Conservation (phyloP, 1,140 invertebrate species). For the Bicyclus anynana region DNA sequence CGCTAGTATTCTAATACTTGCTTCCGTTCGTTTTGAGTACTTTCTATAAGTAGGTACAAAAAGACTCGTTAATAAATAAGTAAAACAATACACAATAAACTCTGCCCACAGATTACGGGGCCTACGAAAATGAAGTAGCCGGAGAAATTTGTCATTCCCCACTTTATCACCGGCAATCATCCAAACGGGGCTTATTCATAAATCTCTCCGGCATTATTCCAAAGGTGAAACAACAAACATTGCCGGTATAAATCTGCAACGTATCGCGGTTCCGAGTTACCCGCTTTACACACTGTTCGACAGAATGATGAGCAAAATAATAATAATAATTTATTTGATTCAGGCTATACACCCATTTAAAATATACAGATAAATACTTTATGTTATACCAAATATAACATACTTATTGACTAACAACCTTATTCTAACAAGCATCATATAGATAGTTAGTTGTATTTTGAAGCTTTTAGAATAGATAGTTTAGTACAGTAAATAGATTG, state of each 20-base stretch:
- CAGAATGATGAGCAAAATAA: constrained; percentile 19
- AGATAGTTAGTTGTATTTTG: too few species aligned
- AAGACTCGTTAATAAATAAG: neutral
- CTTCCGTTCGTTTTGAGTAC: neutral
- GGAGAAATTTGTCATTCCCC: constrained; percentile 45
- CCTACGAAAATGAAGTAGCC: constrained; percentile 23
- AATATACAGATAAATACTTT: too few species aligned
- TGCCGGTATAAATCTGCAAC: constrained; percentile 74
- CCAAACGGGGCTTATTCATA: constrained; percentile 63
- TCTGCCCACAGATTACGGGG: constrained; percentile 13
- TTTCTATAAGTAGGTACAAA: neutral
- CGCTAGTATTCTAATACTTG: too few species aligned
- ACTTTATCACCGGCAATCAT: constrained; percentile 62
- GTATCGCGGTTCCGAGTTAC: constrained; percentile 63
- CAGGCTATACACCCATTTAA: too few species aligned
- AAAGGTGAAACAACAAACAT: constrained; percentile 76
- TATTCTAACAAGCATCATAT: too few species aligned
- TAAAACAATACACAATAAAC: neutral
- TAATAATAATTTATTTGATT: too few species aligned
- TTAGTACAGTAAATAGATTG: too few species aligned
- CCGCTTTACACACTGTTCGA: constrained; percentile 28
- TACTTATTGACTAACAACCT: too few species aligned
- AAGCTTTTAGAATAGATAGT: too few species aligned
- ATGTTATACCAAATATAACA: too few species aligned
- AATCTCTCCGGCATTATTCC: constrained; percentile 65